Evolutionary conservation across 2,888 invertebrate species (phyloP), one percentile per base, ranked within the genome.

Genomic region (Halictus ligatus): DNA sequence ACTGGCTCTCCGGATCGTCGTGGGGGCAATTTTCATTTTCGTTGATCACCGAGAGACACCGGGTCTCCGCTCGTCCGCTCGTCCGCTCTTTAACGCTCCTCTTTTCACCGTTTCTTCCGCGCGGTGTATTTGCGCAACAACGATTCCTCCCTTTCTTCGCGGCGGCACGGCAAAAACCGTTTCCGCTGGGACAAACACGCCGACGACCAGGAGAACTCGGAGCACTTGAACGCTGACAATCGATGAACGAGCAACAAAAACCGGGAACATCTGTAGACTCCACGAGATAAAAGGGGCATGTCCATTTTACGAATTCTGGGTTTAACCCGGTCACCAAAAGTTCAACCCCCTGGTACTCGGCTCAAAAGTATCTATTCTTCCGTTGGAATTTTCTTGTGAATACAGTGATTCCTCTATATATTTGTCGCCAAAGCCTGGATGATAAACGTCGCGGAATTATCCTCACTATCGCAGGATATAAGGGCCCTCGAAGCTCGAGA

Each of bases 11-110:
- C 73, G 60, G 77, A 88, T 89, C 81, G 80, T 78, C 83, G 40
- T 13, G 78, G 60, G 79, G 40, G 48, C 64, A 81, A 89, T 90
- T 89, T 75, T 90, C 88, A 54, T 77, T 90, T 88, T 86, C 78
- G 18, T 78, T 89, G 58, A 83, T 85, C 81, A 75, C 72, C 80
- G 29, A 40, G 35, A 54, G 43, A 69, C 60, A 12, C 40, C 50
- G 54, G 18, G 35, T 35, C 35, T 72, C 35, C 35, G 35, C 35
- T 35, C 35, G 35, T 18, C 15, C 73, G 25, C 29, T 12, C 48
- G 18, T 18, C 43, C n/a, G 48, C 50, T 84, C 74, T 79, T 85
- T 77, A 69, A 64, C 74, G 69, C 10, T 29, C 67, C 18, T 46
- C 43, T 10, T n/a, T 12, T 64, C 64, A 12, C 64, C 64, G 29